phyloP scores from a whole-genome alignment of 2,888 invertebrate genomes.

The Noctua janthe region DNA sequence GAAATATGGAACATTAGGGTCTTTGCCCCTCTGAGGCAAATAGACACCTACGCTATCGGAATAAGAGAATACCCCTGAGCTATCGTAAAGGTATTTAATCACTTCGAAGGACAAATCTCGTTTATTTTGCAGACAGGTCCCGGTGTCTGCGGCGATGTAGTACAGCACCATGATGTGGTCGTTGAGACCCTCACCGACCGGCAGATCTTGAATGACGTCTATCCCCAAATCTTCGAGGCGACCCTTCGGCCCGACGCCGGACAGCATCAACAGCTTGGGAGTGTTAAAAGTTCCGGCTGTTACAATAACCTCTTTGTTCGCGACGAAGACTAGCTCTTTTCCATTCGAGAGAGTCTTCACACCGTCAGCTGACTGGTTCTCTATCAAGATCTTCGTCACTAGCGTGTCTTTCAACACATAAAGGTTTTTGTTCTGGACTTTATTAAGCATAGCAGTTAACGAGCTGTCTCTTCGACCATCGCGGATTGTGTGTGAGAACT shows the following conservation, averaged over 20 bases:
- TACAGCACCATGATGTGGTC: slow-evolving; percentile 82
- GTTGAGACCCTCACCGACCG: slow-evolving; percentile 83
- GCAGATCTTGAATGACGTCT: slow-evolving; percentile 75
- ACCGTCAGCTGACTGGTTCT: slow-evolving; percentile 75
- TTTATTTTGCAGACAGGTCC: slow-evolving; percentile 74
- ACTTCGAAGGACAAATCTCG: slow-evolving; percentile 71
- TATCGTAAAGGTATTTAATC: slow-evolving; percentile 65
- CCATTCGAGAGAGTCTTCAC: slow-evolving; percentile 70
- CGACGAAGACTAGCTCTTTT: slow-evolving; percentile 71
- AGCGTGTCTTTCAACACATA: slow-evolving; percentile 76
- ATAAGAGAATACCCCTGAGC: slow-evolving; percentile 72
- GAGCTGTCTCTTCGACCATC: slow-evolving; percentile 79
- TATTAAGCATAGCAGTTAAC: slow-evolving; percentile 78
- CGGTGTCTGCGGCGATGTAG: slow-evolving; percentile 76
- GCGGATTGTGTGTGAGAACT: slow-evolving; percentile 82
- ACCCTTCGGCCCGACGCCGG: slow-evolving; percentile 81
- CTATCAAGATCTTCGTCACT: slow-evolving; percentile 77
- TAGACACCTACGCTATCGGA: slow-evolving; percentile 80
- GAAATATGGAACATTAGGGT: slow-evolving; percentile 78
- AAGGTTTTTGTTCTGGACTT: slow-evolving; percentile 72
- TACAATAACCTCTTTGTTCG: slow-evolving; percentile 79
- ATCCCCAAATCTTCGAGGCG: slow-evolving; percentile 75
- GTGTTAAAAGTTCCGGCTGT: slow-evolving; percentile 84
- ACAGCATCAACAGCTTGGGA: slow-evolving; percentile 81
- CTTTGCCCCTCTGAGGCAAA: slow-evolving; percentile 68